A percentile compares a stretch with the other conserved stretches of the same genome.
These are phyloP conservation scores for Dissostichus mawsoni DNA, from an alignment of 2,113 vertebrate genomes.

Conservation along the genomic window DNA sequence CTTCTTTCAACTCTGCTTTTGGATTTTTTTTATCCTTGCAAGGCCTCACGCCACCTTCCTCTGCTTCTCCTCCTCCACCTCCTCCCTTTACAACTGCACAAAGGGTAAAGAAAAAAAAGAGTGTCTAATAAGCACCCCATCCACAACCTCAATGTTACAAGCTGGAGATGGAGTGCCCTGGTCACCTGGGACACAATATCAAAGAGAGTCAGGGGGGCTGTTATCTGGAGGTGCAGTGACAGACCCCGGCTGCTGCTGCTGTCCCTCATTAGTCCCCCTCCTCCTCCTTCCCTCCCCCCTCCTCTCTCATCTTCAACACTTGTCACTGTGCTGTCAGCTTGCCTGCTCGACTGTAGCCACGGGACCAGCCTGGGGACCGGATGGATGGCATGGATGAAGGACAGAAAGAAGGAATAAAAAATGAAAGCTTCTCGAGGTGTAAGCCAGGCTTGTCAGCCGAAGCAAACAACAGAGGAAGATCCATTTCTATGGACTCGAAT, in stretches of 20 bases:
- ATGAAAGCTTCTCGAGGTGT: slow-evolving; percentile 11
- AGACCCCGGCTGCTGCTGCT: slow-evolving; percentile 59
- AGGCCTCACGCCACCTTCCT: background rate
- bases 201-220: slow-evolving; percentile 49
- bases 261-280: slow-evolving; percentile 62
- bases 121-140: slow-evolving; percentile 24
- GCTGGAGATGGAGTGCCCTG: slow-evolving; percentile 41
- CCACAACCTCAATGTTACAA: slow-evolving; percentile 26
- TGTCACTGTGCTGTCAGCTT: slow-evolving; percentile 68
- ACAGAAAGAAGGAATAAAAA: slow-evolving; percentile 3
- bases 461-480: slow-evolving; percentile 44
- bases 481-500: slow-evolving; percentile 51
- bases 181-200: slow-evolving; percentile 58
- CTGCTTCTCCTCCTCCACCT: background rate
- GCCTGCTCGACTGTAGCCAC: slow-evolving; percentile 65
- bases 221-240: slow-evolving; percentile 66
- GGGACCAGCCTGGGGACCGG: slow-evolving; percentile 43
- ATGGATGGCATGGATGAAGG: slow-evolving; percentile 36
- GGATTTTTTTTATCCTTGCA: background rate
- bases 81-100: slow-evolving; percentile 8
- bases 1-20: background rate
- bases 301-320: slow-evolving; percentile 47
- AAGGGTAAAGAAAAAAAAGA: background rate
- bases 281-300: slow-evolving; percentile 17
- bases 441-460: slow-evolving; percentile 42